Percentiles rank a stretch among this genome's conserved stretches.
phyloP scores from a whole-genome alignment of 2,113 vertebrate species.

The Datnioides undecimradiatus region DNA sequence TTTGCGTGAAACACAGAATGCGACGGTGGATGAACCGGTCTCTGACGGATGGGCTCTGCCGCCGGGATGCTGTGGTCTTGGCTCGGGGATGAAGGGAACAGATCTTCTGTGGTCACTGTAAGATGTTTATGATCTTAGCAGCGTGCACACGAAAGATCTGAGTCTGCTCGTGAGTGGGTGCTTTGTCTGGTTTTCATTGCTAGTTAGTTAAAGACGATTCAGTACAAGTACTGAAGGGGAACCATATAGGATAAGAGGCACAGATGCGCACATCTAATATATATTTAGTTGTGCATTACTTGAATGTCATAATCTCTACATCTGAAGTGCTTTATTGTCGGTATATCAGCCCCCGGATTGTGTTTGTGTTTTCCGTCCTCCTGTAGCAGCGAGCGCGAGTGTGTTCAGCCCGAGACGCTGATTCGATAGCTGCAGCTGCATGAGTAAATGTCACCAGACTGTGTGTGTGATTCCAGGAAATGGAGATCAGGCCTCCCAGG shows the following conservation, averaged over 20 bases:
- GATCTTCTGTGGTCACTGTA: neutral
- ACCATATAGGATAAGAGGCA: neutral
- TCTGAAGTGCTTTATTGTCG: no score
- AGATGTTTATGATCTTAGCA: conserved; percentile 9
- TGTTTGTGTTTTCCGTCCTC: neutral
- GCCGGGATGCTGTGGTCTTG: conserved; percentile 7
- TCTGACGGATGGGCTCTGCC: neutral
- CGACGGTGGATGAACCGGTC: neutral
- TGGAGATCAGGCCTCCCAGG: conserved; percentile 33
- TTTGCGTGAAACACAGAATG: neutral
- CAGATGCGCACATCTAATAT: neutral
- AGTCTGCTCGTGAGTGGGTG: neutral
- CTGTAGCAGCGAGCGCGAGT: neutral
- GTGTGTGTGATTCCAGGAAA: conserved; percentile 30
- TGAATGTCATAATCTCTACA: no score
- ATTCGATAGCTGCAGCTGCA: neutral
- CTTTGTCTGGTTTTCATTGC: neutral
- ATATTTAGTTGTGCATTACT: no score
- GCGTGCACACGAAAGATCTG: neutral
- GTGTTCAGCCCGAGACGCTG: conserved; percentile 1
- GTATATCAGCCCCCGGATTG: neutral
- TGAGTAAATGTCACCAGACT: conserved; percentile 23
- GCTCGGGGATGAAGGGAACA: neutral
- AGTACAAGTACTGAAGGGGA: neutral
- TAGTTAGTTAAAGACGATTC: neutral